Evolutionary conservation across 2,888 invertebrate genomes (phyloP), one percentile per base, ranked within the genome.

Genomic region (Cryptocephalus moraei): DNA sequence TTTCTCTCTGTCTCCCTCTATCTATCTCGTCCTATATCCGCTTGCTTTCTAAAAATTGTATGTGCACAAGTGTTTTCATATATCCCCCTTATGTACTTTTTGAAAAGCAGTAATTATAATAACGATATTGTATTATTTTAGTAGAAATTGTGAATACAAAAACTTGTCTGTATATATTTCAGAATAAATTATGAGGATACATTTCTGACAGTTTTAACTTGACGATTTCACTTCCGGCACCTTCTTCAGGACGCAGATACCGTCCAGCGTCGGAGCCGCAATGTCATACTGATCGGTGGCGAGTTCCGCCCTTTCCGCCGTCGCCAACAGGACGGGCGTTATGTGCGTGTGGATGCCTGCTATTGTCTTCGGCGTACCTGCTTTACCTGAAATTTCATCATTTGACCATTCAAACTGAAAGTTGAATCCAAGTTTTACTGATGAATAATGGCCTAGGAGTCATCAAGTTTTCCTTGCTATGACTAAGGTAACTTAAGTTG

Each of bases 311-410:
- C 97, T 78, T 73, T 99, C 99, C 6, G 96, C 97, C 66, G 90
- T 86, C 1, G 92, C 92, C 49, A 99, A 75, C 47, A 99, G 75
- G 6, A 99, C 97, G 0, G 99, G 99, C 1, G 97, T 99, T 1
- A 93, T 94, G 71, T 99, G 97, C 1, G 99, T 99, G 71, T 96
- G 99, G 63, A 99, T 97, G 14, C 99, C 99, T 2, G 97, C 95
- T 59, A 99, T 99, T 0, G 97, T 96, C 74, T 97, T 99, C 0
- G 99, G 99, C 49, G 94, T 95, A 40, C 99, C 99, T 0, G 99
- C 99, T 72, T 99, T 97, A 1, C 97, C 36, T 36, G 36, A 36
- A 36, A 12, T 11, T 22, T 6, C 22, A 22, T 4, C 2, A 22
- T 22, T 22, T 22, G 22, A 22, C 22, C 22, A 22, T 4, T 22